Conservation (phyloP, 2,797 vertebrate species). For the Gymnothorax reevesii region DNA sequence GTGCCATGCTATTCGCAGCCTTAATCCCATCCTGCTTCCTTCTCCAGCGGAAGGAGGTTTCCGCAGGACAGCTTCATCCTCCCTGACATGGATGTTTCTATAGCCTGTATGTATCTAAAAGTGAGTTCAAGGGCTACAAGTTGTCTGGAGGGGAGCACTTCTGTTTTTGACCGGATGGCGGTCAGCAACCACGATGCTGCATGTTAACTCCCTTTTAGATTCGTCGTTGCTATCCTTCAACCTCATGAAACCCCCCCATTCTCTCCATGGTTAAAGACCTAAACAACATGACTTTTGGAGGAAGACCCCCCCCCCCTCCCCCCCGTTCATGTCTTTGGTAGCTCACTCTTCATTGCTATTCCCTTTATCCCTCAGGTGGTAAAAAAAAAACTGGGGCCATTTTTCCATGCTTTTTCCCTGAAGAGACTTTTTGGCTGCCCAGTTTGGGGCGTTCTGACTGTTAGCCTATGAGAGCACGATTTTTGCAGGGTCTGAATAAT, state of each 20-base stretch:
- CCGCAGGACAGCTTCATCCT: slow-evolving; percentile 16
- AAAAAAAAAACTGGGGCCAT: neutral
- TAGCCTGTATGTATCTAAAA: slow-evolving; percentile 68
- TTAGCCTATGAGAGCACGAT: neutral
- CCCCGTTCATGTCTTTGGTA: neutral
- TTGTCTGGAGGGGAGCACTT: slow-evolving; percentile 46
- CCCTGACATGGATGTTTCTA: slow-evolving; percentile 26
- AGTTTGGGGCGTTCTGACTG: neutral
- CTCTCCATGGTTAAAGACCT: neutral
- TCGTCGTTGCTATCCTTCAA: neutral
- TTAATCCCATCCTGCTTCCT: neutral
- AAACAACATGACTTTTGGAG: neutral
- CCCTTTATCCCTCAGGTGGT: neutral
- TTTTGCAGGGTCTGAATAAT: neutral
- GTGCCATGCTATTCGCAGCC: neutral
- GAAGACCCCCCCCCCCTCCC: neutral
- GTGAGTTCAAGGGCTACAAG: slow-evolving; percentile 77
- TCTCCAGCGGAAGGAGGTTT: slow-evolving; percentile 12
- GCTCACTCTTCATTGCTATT: neutral
- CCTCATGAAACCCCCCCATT: neutral
- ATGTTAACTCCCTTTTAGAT: neutral
- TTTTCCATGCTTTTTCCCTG: neutral
- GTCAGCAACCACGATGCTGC: neutral
- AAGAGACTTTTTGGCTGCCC: neutral
- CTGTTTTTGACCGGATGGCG: neutral